Base-by-base conservation (phyloP, 1,140 invertebrate genomes). In the Drosophila arawakana region DNA sequence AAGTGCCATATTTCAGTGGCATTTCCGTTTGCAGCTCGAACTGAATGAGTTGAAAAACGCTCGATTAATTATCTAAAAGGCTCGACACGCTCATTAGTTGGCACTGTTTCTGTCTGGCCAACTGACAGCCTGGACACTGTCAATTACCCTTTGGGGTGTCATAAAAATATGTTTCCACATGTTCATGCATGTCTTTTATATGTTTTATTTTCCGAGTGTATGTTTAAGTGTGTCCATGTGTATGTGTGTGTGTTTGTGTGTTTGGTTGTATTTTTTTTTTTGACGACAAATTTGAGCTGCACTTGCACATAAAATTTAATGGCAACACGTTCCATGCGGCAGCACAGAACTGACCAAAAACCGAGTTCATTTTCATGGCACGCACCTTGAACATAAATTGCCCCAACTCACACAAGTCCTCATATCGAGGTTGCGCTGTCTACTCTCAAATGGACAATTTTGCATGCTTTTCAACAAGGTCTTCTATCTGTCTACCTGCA, bases 381-480 rank as follows among this genome's bases (percentile, higher is more conserved):
- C 73, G 73, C 73, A 75, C 73, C 73, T 75, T 75, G 73, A 71
- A 75, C 73, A 75, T 75, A 75, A 75, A 75, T 75, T 75, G 73
- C 67, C 67, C 11, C 46, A 54, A 39, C 68, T 70, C 72, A 73
- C 34, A 55, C 58, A 54, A 34, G 13, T 57, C 25, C 52, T 50
- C 63, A 54, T 50, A 63, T 71, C 18, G 2, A 49, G 9, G n/a
- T 6, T 8, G 7, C 7, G 11, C 11, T 10, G 3, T 9, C 59
- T 15, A 15, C 18, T 15, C 63, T 35, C 25, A 39, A 50, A 52
- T 50, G 59, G 50, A 57, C 54, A 74, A 54, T 69, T 73, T 75
- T 75, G 73, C 73, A 70, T 75, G 66, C 67, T 59, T 70, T 71
- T 75, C 52, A 63, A 58, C 66, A 62, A 34, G 25, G 25, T 57